A percentile compares a stretch with the other conserved stretches of the same genome.
Conservation (phyloP, 2,797 vertebrate species). For the Choloepus didactylus region DNA sequence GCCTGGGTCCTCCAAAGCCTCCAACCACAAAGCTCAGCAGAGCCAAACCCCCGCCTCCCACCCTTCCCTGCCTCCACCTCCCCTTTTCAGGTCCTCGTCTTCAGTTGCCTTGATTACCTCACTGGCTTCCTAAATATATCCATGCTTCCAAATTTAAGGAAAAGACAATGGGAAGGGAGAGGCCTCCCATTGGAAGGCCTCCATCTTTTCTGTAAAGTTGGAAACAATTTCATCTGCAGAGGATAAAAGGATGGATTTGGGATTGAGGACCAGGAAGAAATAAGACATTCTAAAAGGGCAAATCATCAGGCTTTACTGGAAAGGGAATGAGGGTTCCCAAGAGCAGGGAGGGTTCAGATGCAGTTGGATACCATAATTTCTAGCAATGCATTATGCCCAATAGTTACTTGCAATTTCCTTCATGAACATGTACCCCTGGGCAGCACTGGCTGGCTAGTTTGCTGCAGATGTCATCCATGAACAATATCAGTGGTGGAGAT, state of each 20-base stretch:
- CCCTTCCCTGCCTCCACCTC: neutral
- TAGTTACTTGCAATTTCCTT: neutral
- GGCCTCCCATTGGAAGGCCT: neutral
- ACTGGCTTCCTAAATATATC: neutral
- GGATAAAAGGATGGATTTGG: neutral
- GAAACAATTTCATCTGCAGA: neutral
- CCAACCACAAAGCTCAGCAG: neutral
- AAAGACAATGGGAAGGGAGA: neutral
- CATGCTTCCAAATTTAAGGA: neutral
- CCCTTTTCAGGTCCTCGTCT: neutral
- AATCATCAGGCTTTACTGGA: too few species aligned
- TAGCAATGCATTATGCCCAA: neutral
- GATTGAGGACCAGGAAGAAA: neutral
- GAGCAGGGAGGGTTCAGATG: neutral
- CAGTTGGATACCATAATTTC: neutral
- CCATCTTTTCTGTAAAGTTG: neutral
- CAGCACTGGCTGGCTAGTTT: neutral
- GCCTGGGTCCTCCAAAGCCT: neutral
- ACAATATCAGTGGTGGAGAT: neutral
- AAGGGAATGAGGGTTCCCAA: neutral
- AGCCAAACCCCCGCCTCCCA: neutral
- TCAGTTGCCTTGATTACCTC: neutral
- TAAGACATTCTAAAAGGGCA: neutral
- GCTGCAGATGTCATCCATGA: neutral
- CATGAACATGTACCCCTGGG: neutral